Percentiles rank a stretch among this genome's conserved stretches.
phyloP scores from a whole-genome alignment of 2,113 vertebrate genomes.

The Lethenteron reissneri region DNA sequence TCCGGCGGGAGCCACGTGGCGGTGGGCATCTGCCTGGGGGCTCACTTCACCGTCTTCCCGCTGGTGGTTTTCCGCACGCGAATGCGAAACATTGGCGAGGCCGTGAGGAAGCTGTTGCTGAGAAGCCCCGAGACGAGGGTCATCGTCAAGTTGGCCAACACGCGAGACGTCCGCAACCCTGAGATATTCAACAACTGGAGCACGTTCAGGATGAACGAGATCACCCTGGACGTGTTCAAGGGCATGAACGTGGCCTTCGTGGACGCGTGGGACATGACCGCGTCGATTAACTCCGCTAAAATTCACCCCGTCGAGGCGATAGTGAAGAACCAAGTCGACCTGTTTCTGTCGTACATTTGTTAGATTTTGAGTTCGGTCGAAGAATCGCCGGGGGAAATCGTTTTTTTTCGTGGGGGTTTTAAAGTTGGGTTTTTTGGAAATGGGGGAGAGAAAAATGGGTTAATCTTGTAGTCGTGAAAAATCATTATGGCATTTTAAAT shows the following conservation, averaged over 20 bases:
- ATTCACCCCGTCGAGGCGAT: conserved; percentile 7
- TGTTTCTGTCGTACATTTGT: conserved; percentile 10
- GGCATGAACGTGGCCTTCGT: conserved; percentile 9
- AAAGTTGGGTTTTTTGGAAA: too few relatives aligned
- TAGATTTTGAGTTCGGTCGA: not conserved
- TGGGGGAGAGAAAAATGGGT: too few relatives aligned
- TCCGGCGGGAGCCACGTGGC: too few relatives aligned
- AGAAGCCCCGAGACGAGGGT: conserved; percentile 11
- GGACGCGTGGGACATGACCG: conserved; percentile 14
- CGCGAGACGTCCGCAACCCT: not conserved
- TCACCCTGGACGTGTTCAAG: conserved; percentile 12
- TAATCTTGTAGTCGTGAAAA: too few relatives aligned
- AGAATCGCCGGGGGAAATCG: too few relatives aligned
- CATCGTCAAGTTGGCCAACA: conserved; percentile 16
- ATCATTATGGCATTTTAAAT: too few relatives aligned
- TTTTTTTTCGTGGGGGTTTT: too few relatives aligned
- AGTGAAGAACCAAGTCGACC: conserved; percentile 10
- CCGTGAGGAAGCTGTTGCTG: conserved; percentile 11
- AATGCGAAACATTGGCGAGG: conserved; percentile 8
- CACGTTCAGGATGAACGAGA: conserved; percentile 12
- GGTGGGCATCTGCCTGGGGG: conserved; percentile 11
- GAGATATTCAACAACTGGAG: conserved; percentile 9
- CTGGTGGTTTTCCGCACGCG: conserved; percentile 9
- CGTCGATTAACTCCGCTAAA: not conserved
- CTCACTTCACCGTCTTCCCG: conserved; percentile 17